phyloP scores from a whole-genome alignment of 2,797 vertebrate species.

The Linurgus olivaceus region DNA sequence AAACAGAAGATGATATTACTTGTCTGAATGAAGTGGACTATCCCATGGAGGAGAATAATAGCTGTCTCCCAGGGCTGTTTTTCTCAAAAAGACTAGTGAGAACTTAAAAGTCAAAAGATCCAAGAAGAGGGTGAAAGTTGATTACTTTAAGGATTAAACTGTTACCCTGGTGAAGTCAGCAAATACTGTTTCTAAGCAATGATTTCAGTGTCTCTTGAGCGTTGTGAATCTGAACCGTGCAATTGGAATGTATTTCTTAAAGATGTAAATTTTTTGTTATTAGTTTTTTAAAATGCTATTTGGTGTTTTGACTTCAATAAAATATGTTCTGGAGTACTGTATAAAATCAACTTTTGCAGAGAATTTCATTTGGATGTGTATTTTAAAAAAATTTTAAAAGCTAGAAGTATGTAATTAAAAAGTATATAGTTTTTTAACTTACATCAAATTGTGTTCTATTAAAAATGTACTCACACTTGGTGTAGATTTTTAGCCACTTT shows the following conservation, averaged over 20 bases:
- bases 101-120: conserved; percentile 74
- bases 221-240: conserved; percentile 71
- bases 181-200: conserved; percentile 80
- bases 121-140: conserved; percentile 73
- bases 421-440: not conserved
- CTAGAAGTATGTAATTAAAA: not conserved
- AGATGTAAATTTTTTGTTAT: conserved; percentile 59
- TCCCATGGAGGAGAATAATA: conserved; percentile 80
- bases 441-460: not conserved
- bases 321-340: not conserved
- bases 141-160: conserved; percentile 81
- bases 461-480: not conserved
- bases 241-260: conserved; percentile 64
- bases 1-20: conserved; percentile 79
- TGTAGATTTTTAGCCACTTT: not conserved
- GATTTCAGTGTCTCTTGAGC: conserved; percentile 73
- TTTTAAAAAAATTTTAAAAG: conserved; percentile 10
- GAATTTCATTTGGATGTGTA: not conserved
- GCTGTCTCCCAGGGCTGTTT: conserved; percentile 73
- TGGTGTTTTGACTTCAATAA: conserved; percentile 43
- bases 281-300: conserved; percentile 43
- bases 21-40: conserved; percentile 72
- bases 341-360: not conserved
- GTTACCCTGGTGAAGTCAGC: conserved; percentile 79
- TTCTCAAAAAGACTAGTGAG: conserved; percentile 70